Evolutionary conservation across 2,797 vertebrate species (phyloP).

Genomic region (Toxotes lorentzi): DNA sequence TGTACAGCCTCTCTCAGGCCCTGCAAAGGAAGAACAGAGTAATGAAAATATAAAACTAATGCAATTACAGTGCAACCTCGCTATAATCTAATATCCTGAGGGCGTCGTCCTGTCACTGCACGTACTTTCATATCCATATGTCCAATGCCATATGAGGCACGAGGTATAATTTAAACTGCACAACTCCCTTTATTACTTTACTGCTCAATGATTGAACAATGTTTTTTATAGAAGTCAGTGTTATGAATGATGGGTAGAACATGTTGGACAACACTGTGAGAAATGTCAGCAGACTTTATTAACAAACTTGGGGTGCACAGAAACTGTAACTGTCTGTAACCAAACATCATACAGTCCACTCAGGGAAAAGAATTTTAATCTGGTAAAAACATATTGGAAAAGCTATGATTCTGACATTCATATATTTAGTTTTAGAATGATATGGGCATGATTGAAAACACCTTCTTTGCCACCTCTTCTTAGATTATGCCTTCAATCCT

Average conservation of each 20-base stretch:
- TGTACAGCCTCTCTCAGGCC: slow-evolving; percentile 87
- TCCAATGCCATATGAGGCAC: neutral
- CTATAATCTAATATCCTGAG: slow-evolving; percentile 51
- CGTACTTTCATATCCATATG: slow-evolving; percentile 17
- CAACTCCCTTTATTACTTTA: neutral
- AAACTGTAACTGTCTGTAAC: too few species aligned
- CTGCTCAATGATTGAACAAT: neutral
- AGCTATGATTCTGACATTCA: neutral
- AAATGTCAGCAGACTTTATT: neutral
- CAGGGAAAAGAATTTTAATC: neutral
- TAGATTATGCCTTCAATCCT: neutral
- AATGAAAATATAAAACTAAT: slow-evolving; percentile 59
- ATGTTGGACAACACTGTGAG: neutral
- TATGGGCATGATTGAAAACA: neutral
- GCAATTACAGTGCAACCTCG: slow-evolving; percentile 49
- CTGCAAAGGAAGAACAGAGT: slow-evolving; percentile 70
- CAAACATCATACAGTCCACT: too few species aligned
- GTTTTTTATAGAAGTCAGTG: neutral
- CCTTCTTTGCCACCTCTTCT: neutral
- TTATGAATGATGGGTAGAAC: neutral
- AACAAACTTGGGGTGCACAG: neutral
- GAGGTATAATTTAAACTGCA: neutral
- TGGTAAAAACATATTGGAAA: neutral
- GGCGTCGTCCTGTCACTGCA: slow-evolving; percentile 29
- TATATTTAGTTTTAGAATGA: too few species aligned